phyloP scores from a whole-genome alignment of 2,888 invertebrate species.

The Lingula anatina region DNA sequence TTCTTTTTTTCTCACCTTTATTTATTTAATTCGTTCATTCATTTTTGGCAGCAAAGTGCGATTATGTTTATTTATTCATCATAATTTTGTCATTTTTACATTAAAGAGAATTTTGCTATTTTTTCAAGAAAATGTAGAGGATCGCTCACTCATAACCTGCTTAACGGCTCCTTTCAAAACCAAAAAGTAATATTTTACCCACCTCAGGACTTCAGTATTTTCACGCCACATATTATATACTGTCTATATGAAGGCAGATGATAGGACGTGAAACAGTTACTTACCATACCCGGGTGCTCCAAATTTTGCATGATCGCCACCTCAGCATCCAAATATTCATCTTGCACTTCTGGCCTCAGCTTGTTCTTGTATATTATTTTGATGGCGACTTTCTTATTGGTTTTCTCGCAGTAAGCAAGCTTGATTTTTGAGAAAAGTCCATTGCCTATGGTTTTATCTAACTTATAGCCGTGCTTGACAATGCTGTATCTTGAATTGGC shows the following conservation, averaged over 20 bases:
- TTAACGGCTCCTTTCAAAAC: too few species aligned
- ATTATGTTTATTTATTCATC: too few species aligned
- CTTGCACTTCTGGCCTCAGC: constrained; percentile 2
- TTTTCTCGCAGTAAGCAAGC: constrained; percentile 7
- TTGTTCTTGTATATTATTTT: constrained; percentile 13
- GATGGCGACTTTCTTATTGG: constrained; percentile 12
- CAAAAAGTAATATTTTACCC: too few species aligned
- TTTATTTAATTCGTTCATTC: too few species aligned
- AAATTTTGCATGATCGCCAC: constrained; percentile 10
- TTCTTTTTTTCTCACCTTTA: too few species aligned
- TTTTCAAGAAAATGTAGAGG: too few species aligned
- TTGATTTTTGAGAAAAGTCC: constrained; percentile 14
- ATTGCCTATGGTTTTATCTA: constrained; percentile 12
- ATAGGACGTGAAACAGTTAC: not conserved
- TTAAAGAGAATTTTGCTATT: too few species aligned
- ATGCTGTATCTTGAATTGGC: constrained; percentile 4
- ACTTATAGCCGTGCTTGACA: constrained; percentile 10
- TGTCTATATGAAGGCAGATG: not conserved
- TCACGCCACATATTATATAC: not conserved
- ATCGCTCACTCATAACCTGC: too few species aligned
- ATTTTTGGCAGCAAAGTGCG: too few species aligned
- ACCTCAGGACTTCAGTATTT: too few species aligned
- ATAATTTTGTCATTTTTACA: too few species aligned
- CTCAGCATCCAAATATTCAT: constrained; percentile 14
- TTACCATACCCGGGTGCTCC: constrained; percentile 14